Conservation (phyloP, 2,888 invertebrate species). For the Nomada fabriciana region DNA sequence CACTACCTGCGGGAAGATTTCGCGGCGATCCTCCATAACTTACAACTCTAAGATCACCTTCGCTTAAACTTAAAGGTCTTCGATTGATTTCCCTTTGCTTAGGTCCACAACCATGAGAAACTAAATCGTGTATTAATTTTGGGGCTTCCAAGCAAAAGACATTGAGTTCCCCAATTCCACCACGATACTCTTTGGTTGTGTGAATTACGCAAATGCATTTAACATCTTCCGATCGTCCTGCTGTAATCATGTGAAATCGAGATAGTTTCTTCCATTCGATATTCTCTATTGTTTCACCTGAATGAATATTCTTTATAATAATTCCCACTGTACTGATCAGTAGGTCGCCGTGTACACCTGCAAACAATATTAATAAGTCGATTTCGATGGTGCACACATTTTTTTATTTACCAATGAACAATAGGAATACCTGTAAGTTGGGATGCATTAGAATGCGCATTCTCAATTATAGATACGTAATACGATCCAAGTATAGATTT, state of each 20-base stretch:
- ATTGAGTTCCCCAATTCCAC: conserved; percentile 85
- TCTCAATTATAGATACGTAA: conserved; percentile 88
- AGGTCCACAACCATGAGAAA: conserved; percentile 84
- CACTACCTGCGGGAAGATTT: conserved; percentile 50
- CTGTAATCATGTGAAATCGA: conserved; percentile 86
- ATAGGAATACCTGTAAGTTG: conserved; percentile 84
- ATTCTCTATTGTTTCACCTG: conserved; percentile 85
- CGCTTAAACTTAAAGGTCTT: conserved; percentile 84
- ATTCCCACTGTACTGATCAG: conserved; percentile 86
- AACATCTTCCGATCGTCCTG: conserved; percentile 85
- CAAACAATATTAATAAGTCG: conserved; percentile 17
- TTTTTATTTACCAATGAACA: background rate
- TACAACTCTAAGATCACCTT: conserved; percentile 84
- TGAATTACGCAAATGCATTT: conserved; percentile 87
- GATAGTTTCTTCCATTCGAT: conserved; percentile 88
- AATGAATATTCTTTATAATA: conserved; percentile 86
- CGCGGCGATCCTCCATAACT: conserved; percentile 56
- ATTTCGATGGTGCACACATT: background rate
- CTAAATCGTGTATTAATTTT: conserved; percentile 84
- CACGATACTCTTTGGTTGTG: conserved; percentile 86
- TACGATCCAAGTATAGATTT: conserved; percentile 86
- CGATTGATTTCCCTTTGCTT: conserved; percentile 70
- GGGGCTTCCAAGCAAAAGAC: conserved; percentile 85
- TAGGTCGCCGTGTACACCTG: conserved; percentile 87
- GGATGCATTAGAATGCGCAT: conserved; percentile 87